Conservation (phyloP, 2,797 vertebrate species). For the Xyrichtys novacula region DNA sequence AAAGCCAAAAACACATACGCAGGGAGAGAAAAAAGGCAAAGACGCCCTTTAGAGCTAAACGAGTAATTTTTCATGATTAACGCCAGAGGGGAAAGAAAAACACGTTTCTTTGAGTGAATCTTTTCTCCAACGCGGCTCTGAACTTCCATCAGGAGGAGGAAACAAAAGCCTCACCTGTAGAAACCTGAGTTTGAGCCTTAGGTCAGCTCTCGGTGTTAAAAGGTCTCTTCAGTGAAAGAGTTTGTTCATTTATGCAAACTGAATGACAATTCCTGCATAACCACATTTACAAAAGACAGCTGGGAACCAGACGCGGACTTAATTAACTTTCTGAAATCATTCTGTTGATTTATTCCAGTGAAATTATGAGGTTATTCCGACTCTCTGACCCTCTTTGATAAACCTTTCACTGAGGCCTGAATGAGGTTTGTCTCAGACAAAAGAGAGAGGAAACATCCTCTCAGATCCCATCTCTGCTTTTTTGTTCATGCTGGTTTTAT, state of each 20-base stretch:
- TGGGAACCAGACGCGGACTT: background rate
- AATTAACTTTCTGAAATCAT: background rate
- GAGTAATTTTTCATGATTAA: background rate
- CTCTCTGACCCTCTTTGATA: background rate
- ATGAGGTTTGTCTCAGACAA: background rate
- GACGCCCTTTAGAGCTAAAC: background rate
- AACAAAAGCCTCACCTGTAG: background rate
- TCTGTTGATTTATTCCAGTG: conserved; percentile 17
- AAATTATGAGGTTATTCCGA: conserved; percentile 23
- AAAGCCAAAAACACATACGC: conserved; percentile 3
- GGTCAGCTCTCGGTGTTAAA: background rate
- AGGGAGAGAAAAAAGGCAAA: background rate
- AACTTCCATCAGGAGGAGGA: background rate
- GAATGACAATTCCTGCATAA: background rate
- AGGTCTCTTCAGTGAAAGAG: conserved; percentile 4
- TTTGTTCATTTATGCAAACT: background rate
- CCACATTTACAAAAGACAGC: background rate
- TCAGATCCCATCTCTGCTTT: no score
- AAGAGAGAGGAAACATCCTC: no score
- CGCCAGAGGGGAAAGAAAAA: background rate
- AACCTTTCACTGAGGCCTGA: background rate
- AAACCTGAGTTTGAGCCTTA: background rate
- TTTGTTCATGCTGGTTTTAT: no score
- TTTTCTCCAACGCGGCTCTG: background rate
- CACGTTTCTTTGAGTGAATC: background rate